phyloP scores from a whole-genome alignment of 2,797 vertebrate genomes.

The Nyctalus aviator region DNA sequence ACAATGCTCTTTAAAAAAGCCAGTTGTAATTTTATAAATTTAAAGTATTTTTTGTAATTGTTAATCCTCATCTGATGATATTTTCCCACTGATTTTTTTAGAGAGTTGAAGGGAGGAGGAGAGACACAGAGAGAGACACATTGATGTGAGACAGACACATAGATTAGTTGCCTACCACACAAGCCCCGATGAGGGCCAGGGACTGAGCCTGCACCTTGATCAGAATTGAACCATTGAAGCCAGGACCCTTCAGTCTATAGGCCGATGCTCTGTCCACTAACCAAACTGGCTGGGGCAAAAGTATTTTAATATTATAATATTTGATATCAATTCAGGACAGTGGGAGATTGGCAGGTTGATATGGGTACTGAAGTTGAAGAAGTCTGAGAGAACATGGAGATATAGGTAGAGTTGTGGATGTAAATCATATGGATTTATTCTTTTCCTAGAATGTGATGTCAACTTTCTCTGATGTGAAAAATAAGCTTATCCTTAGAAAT shows the following conservation, averaged over 20 bases:
- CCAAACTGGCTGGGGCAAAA: no score
- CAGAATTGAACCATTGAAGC: no score
- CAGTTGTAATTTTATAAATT: neutral
- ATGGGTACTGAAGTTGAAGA: neutral
- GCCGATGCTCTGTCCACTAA: no score
- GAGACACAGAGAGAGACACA: no score
- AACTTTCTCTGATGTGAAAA: neutral
- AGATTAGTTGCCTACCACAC: no score
- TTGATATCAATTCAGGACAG: neutral
- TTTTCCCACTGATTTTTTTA: no score
- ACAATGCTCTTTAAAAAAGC: neutral
- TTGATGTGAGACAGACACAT: no score
- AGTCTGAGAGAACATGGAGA: neutral
- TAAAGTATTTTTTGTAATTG: neutral
- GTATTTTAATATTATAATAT: neutral
- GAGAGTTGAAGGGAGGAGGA: no score
- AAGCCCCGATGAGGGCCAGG: no score
- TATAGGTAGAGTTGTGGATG: neutral
- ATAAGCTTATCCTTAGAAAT: neutral
- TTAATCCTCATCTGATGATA: no score
- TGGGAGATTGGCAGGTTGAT: neutral
- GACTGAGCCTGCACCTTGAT: no score
- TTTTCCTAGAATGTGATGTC: neutral
- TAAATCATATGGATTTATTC: neutral
- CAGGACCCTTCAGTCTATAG: no score